These are phyloP conservation scores for Micromys minutus DNA, from an alignment of 2,113 vertebrate species.

Conservation along the genomic window DNA sequence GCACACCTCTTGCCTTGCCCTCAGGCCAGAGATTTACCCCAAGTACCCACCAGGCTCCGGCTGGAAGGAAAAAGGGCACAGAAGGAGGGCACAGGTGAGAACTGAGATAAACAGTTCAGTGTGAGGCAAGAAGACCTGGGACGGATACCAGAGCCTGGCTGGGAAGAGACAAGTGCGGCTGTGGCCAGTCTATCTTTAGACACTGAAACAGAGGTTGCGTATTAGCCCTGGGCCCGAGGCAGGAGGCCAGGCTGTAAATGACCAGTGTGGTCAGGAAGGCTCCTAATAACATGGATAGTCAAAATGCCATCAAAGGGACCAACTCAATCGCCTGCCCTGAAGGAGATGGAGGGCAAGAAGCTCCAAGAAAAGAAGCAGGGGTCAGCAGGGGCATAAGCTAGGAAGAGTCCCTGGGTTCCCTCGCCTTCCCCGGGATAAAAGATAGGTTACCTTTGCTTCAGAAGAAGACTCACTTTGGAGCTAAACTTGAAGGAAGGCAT, in stretches of 20 bases:
- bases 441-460: not conserved
- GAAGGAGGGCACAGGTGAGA: not conserved
- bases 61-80: not conserved
- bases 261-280: not conserved
- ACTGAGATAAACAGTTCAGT: not conserved
- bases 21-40: not conserved
- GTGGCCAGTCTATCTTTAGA: slow-evolving; percentile 68
- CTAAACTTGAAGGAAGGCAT: not conserved
- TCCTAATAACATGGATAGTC: not conserved
- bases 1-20: not conserved
- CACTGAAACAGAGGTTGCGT: slow-evolving; percentile 48
- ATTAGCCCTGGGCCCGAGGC: slow-evolving; percentile 20
- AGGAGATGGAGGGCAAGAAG: not conserved
- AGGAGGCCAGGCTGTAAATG: slow-evolving; percentile 40
- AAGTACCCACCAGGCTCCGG: not conserved
- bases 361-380: not conserved
- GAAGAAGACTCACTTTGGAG: not conserved
- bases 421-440: not conserved
- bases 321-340: not conserved
- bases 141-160: not conserved
- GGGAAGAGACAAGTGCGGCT: not conserved
- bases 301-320: not conserved
- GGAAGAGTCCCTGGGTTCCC: not conserved
- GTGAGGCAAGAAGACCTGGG: not conserved
- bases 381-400: too few species aligned